phyloP scores from a whole-genome alignment of 2,113 vertebrate species.

The Herpailurus yagouaroundi region DNA sequence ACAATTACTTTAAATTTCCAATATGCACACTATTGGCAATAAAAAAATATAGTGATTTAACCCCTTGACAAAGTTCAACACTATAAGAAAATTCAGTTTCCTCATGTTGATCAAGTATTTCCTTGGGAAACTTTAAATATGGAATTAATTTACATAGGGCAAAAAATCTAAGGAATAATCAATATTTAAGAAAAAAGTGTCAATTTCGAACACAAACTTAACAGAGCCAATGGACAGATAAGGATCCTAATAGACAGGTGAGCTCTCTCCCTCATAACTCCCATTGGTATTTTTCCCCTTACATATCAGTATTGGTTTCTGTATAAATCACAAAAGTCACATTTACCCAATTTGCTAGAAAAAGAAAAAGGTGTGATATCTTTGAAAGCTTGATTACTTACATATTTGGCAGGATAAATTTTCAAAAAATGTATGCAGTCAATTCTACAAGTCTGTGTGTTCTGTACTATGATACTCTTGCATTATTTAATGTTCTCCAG shows the following conservation, averaged over 20 bases:
- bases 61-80: neutral
- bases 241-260: neutral
- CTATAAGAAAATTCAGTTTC: neutral
- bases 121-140: neutral
- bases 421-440: neutral
- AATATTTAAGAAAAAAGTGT: neutral
- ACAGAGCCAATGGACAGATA: neutral
- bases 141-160: neutral
- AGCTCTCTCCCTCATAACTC: neutral
- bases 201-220: neutral
- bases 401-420: neutral
- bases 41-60: neutral
- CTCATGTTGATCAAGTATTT: neutral
- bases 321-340: neutral
- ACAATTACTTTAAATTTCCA: neutral
- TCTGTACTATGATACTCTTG: neutral
- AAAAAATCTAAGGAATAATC: neutral
- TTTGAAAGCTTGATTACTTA: neutral
- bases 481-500: neutral
- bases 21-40: neutral
- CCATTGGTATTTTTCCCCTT: neutral
- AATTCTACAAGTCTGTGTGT: neutral
- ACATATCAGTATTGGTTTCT: neutral
- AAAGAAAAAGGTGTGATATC: neutral
- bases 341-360: neutral